Base-by-base conservation (phyloP, 2,113 vertebrate genomes). In the Petrocephalus zakoni region DNA sequence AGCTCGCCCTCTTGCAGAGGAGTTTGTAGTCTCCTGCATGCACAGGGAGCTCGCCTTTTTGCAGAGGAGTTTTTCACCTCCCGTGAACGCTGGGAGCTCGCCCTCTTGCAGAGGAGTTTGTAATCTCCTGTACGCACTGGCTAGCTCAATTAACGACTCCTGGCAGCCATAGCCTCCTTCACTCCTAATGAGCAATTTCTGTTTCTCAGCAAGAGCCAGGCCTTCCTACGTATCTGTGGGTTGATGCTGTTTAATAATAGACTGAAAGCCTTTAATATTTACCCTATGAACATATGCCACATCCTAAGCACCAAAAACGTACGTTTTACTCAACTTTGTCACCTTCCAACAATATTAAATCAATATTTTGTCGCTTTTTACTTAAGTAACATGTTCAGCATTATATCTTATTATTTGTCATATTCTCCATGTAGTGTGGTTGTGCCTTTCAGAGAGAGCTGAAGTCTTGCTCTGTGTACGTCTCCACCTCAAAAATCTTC, bases 151-250 rank as follows among this genome's bases (percentile, higher is more conserved):
- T 84, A 49, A 29, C 15, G 52, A 47, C 82, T 84, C 22, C 82
- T 84, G 82, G 82, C 42, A 13, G 82, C 82, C 82, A 25, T 84
- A 47, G 52, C 82, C 82, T 84, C 82, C 34, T 47, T 84, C 46
- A 4, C 46, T n/a, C 22, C 49, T 84, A 84, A 84, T 84, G 82
- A 84, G 82, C 46, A 25, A 84, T 84, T 84, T 84, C 82, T 84
- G 19, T 84, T 11, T 84, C 47, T 46, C 21, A 52, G 42, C 52
- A 84, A 51, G 19, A 10, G 2, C 42, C 47, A 51, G 82, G n/a
- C 22, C 46, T 49, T 84, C 46, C 22, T n/a, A 84, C 15, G n/a
- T 51, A 37, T 29, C 42, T n/a, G 42, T 49, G 42, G 49, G 82
- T 46, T 49, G 19, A 84, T 49, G 42, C 19, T 49, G 21, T 51